Evolutionary conservation across 1,140 invertebrate genomes (phyloP).

Genomic region (Macrosteles quadrilineatus): DNA sequence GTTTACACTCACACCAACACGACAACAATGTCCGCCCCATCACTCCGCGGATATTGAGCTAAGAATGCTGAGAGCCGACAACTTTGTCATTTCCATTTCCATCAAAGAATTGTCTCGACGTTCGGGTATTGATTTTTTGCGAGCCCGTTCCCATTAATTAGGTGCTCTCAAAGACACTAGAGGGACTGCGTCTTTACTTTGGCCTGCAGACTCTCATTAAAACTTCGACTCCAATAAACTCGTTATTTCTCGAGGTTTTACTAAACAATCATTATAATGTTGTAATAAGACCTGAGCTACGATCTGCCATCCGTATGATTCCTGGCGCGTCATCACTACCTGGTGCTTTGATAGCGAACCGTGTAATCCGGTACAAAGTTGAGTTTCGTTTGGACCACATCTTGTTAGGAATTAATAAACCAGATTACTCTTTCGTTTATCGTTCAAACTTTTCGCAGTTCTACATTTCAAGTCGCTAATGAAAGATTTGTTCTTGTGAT

Average conservation of each 20-base stretch:
- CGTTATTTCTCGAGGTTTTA: slow-evolving; percentile 22
- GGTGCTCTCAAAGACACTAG: slow-evolving; percentile 16
- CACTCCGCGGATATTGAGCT: slow-evolving; percentile 1
- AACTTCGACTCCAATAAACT: slow-evolving; percentile 26
- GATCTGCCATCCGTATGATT: too few species aligned
- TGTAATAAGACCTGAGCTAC: too few species aligned
- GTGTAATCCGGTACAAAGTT: too few species aligned
- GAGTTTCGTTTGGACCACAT: too few species aligned
- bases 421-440: too few species aligned
- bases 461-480: too few species aligned
- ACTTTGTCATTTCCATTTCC: slow-evolving; percentile 28
- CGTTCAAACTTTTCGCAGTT: too few species aligned
- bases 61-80: neutral
- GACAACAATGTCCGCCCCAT: slow-evolving; percentile 19
- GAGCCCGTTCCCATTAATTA: slow-evolving; percentile 18
- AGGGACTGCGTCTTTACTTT: slow-evolving; percentile 18
- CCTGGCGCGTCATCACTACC: too few species aligned
- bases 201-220: slow-evolving; percentile 22
- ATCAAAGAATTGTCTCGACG: slow-evolving; percentile 28
- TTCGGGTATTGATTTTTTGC: slow-evolving; percentile 22
- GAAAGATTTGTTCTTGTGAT: too few species aligned
- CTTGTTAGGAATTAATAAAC: too few species aligned
- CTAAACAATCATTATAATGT: slow-evolving; percentile 23
- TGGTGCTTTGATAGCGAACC: too few species aligned
- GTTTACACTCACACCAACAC: neutral